Evolutionary conservation across 2,888 invertebrate genomes (phyloP).

Genomic region (Alcis repandata): DNA sequence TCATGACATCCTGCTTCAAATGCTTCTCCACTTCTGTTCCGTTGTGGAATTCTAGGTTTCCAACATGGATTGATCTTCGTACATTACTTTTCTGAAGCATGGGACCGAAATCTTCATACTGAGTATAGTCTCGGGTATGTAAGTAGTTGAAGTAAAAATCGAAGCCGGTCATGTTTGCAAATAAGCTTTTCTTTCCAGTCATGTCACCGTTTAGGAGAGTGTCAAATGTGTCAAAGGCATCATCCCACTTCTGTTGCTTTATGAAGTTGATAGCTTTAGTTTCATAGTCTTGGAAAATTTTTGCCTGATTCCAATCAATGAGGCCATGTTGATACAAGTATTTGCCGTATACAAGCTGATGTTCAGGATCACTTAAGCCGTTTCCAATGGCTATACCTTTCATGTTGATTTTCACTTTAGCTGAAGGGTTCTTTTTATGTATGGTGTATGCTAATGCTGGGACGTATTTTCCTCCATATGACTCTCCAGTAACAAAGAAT

Average conservation of each 20-base stretch:
- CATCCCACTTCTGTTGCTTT: constrained; percentile 86
- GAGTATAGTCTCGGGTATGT: constrained; percentile 85
- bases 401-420: constrained; percentile 90
- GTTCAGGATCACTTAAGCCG: constrained; percentile 92
- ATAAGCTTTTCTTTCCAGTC: constrained; percentile 86
- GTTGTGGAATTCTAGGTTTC: constrained; percentile 90
- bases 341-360: constrained; percentile 92
- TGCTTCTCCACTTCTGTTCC: constrained; percentile 89
- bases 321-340: constrained; percentile 93
- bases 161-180: constrained; percentile 92
- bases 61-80: constrained; percentile 93
- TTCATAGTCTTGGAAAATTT: constrained; percentile 88
- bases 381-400: constrained; percentile 92
- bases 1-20: constrained; percentile 92
- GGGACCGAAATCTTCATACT: constrained; percentile 83
- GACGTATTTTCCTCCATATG: constrained; percentile 93
- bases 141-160: constrained; percentile 92
- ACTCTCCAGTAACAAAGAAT: constrained; percentile 96
- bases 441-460: constrained; percentile 93
- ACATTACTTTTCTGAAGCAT: constrained; percentile 89
- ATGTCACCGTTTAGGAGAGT: constrained; percentile 90
- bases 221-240: constrained; percentile 92
- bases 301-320: constrained; percentile 88
- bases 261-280: constrained; percentile 87
- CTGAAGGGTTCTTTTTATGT: constrained; percentile 87